phyloP scores from a whole-genome alignment of 1,140 invertebrate genomes.

The Lasaia peninsularis region DNA sequence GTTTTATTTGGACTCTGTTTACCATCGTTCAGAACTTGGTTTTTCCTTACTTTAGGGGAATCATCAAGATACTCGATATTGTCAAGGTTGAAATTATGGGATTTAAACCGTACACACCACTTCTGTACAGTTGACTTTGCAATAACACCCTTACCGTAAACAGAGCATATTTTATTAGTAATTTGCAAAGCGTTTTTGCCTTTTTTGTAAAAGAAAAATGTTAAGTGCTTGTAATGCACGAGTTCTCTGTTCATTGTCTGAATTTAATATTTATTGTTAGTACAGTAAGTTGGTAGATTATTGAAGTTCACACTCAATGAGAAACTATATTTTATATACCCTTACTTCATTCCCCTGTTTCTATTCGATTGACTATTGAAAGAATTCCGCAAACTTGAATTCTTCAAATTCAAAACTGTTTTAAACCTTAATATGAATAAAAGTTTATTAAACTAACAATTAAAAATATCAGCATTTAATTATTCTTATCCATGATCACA shows the following conservation, averaged over 20 bases:
- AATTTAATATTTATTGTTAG: background rate
- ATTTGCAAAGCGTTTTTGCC: background rate
- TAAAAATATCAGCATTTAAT: too few species aligned
- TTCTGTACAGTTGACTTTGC: background rate
- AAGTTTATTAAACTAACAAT: too few species aligned
- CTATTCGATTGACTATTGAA: too few species aligned
- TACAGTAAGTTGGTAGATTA: too few species aligned
- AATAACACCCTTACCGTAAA: background rate
- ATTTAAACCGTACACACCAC: background rate
- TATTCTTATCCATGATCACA: too few species aligned
- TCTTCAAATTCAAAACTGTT: too few species aligned
- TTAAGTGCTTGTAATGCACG: background rate
- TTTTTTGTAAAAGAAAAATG: background rate
- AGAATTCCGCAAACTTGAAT: too few species aligned
- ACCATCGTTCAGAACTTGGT: background rate
- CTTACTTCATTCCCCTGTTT: too few species aligned
- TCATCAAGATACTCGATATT: background rate
- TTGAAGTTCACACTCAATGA: too few species aligned
- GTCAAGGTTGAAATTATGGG: background rate
- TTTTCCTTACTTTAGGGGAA: background rate
- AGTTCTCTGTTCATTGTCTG: background rate
- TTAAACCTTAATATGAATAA: too few species aligned
- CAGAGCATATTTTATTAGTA: background rate
- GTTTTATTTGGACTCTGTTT: background rate
- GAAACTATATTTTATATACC: too few species aligned